Evolutionary conservation across 2,113 vertebrate genomes (phyloP).

Genomic region (Hymenochirus boettgeri): DNA sequence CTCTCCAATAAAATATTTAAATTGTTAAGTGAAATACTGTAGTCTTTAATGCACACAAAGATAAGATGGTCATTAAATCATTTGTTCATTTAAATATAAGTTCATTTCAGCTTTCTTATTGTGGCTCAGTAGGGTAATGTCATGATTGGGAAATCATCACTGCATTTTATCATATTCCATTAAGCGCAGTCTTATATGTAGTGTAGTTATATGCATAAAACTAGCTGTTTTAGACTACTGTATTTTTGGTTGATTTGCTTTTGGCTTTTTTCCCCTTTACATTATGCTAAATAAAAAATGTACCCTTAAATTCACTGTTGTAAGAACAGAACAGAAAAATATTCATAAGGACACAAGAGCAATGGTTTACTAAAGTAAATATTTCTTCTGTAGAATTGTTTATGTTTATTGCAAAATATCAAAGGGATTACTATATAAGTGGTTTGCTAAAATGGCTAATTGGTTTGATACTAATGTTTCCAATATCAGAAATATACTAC

Average conservation of each 20-base stretch:
- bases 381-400: too few species aligned
- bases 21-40: too few species aligned
- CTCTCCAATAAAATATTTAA: too few species aligned
- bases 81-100: not conserved
- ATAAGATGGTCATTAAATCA: not conserved
- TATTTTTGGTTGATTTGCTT: not conserved
- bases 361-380: too few species aligned
- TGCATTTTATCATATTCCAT: not conserved
- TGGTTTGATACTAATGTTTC: too few species aligned
- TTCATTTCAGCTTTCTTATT: not conserved
- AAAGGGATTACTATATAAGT: too few species aligned
- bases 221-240: not conserved
- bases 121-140: not conserved
- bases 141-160: not conserved
- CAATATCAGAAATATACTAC: too few species aligned
- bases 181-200: not conserved
- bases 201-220: constrained; percentile 3
- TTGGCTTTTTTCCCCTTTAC: not conserved
- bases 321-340: too few species aligned
- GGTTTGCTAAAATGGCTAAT: too few species aligned
- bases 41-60: not conserved
- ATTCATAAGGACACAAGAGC: too few species aligned
- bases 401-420: too few species aligned
- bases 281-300: not conserved
- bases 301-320: too few species aligned